Base-by-base conservation (phyloP, 2,797 vertebrate genomes). In the Xenentodon cancila region DNA sequence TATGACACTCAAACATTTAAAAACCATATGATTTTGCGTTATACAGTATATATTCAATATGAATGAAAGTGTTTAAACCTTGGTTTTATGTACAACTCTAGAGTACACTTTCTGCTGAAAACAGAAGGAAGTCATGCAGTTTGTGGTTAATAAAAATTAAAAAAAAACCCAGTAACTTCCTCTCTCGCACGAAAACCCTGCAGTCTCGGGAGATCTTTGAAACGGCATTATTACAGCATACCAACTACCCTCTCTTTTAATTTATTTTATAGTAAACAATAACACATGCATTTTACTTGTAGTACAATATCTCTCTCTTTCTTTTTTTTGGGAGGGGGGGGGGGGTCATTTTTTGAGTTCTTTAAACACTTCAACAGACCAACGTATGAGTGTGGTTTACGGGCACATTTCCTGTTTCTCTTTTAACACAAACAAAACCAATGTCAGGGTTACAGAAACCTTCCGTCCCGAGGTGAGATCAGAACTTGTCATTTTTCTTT, bases 361-460 rank as follows among this genome's bases (percentile, higher is more conserved):
- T 49, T 2, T 30, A 56, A 60, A 61, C 3, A n/a, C 0, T 0
- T 18, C 46, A 80, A 52, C 53, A 64, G 9, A 32, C 13, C 53
- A 25, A 40, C 51, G 44, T 77, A 40, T 77, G 25, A 70, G 9
- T 68, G 84, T 46, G 81, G 85, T 82, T 84, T 40, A 75, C 77
- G 53, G 68, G 48, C 54, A 59, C 20, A 13, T 69, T 89, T 91
- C 88, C 86, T 84, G 82, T 81, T 71, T 13, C 77, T 43, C 67
- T 7, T 50, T 32, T n/a, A 9, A 43, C 13, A 30, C 46, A 55
- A 58, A 64, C 72, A 70, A 73, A 25, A 32, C 52, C 50, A 47
- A 69, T 30, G 68, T 58, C 19, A 57, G 5, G 56, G 16, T 50
- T 21, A 70, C 75, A 79, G 72, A 85, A 85, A 78, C 52, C 56